Base-by-base conservation (phyloP, 2,113 vertebrate genomes). In the Mus musculus region DNA sequence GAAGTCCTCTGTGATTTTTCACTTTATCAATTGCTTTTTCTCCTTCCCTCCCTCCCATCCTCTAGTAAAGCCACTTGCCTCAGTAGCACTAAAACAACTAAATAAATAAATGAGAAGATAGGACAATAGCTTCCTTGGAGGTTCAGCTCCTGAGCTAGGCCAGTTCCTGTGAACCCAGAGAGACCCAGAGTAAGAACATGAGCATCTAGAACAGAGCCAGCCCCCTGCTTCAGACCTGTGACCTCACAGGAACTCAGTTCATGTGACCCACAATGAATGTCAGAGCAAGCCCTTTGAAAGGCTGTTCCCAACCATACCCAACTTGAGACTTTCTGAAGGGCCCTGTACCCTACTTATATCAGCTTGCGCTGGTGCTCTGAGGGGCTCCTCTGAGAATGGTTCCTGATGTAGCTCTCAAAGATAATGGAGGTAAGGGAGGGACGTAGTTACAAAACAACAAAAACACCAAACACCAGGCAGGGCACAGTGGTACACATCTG, bases 271-370 rank as follows among this genome's bases (percentile, higher is more conserved):
- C 20, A 61, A 46, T 33, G 24, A 88, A 61, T 77, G 33, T 10
- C 46, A 75, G 22, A 92, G 39, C 14, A 59, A 46, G 77, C 12
- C 36, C 16, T 59, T 49, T 22, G 42, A 59, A 46, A 73, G 39
- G 88, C 14, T 86, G 17, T 67, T 17, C 61, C 81, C 39, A 63
- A 42, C 52, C 78, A 59, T 10, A 59, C 36, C 78, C 52, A n/a
- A 85, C n/a, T 52, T 52, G 39, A 78, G 89, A 71, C 19, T 95
- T 81, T 93, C 33, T 93, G 9, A 93, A 93, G 77, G 88, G 49
- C 13, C 0, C 77, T 16, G 65, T 6, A 30, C 22, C 20, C 76
- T n/a, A 19, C 20, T 71, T n/a, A 19, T 2, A 11, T 65, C 59
- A 56, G 28, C 91, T 73, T 65, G 89, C 22, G 36, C n/a, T 80